Evolutionary conservation across 2,113 vertebrate genomes (phyloP).

Genomic region (Nymphicus hollandicus): DNA sequence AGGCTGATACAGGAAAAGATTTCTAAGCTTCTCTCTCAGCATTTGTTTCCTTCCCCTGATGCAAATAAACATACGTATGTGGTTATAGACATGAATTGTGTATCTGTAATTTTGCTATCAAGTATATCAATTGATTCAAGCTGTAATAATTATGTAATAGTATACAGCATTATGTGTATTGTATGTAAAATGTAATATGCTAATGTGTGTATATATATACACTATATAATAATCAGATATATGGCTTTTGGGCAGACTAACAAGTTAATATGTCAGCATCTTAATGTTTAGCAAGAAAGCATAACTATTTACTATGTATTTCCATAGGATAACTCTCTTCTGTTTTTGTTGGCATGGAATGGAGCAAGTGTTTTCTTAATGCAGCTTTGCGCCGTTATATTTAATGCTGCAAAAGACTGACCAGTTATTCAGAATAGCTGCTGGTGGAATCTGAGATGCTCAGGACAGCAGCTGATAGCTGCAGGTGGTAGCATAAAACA

Average conservation of each 20-base stretch:
- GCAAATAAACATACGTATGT: neutral
- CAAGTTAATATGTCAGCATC: neutral
- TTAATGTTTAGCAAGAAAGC: neutral
- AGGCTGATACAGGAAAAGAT: neutral
- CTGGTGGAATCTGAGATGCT: neutral
- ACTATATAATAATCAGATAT: neutral
- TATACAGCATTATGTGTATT: neutral
- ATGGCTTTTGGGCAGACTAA: neutral
- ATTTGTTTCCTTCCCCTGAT: neutral
- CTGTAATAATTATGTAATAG: neutral
- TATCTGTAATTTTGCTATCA: neutral
- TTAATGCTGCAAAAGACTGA: neutral
- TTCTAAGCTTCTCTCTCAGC: neutral
- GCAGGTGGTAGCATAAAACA: neutral
- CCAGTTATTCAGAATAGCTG: conserved; percentile 4
- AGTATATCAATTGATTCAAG: neutral
- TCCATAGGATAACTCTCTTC: neutral
- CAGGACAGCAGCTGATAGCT: neutral
- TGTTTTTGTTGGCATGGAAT: neutral
- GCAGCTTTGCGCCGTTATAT: neutral
- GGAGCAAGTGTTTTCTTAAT: neutral
- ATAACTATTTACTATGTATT: neutral
- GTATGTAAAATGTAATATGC: neutral
- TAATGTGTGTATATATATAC: too few relatives aligned
- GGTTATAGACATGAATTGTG: neutral